phyloP scores from a whole-genome alignment of 2,113 vertebrate species.

The Erythrocercus mccallii region DNA sequence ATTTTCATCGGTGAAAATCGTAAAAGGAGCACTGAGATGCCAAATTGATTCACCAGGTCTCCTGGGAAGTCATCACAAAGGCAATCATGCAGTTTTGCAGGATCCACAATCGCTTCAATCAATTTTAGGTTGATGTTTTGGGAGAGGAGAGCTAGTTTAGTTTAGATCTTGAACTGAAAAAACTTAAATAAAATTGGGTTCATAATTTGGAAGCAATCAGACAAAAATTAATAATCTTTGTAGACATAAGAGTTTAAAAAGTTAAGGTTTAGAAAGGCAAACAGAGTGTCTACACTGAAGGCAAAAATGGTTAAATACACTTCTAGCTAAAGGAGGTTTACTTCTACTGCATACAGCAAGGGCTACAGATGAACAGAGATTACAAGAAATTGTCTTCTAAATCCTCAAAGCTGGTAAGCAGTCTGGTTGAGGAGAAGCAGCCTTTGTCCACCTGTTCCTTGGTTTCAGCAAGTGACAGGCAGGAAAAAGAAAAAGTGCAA shows the following conservation, averaged over 20 bases:
- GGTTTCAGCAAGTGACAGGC: not conserved
- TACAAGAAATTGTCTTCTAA: not conserved
- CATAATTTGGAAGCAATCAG: not conserved
- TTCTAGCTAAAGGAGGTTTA: not conserved
- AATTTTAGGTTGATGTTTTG: not conserved
- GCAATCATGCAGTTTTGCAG: not conserved
- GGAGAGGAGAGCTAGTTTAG: not conserved
- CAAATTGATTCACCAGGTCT: not conserved
- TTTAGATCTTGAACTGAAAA: not conserved
- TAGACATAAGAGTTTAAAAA: not conserved
- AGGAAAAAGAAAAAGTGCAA: not conserved
- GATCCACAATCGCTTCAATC: rapidly evolving
- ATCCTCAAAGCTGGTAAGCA: not conserved
- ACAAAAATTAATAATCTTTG: not conserved
- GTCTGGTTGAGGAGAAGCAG: not conserved
- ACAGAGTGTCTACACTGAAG: not conserved
- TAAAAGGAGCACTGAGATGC: not conserved
- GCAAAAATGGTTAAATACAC: not conserved
- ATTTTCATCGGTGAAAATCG: not conserved
- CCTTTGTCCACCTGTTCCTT: not conserved
- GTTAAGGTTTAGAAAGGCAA: not conserved
- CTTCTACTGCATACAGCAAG: not conserved
- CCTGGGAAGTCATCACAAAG: not conserved
- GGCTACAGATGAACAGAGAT: not conserved
- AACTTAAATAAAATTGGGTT: not conserved